Evolutionary conservation across 2,113 vertebrate species (phyloP), one percentile per base, ranked within the genome.

Genomic region (Paraplagusia blochii): DNA sequence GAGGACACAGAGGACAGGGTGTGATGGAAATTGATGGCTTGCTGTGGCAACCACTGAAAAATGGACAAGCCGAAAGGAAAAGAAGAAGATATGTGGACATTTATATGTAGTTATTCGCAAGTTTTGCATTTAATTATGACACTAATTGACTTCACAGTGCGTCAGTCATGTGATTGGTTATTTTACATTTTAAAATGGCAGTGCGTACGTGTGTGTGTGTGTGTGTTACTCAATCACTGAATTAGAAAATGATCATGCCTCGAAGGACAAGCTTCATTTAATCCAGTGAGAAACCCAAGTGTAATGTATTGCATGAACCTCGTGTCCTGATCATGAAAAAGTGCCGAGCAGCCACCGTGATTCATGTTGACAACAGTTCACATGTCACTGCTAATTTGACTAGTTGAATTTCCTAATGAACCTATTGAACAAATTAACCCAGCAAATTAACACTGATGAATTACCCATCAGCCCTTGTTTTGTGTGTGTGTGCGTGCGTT

Each of bases 281-380:
- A 69, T 29, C 1, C 16, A 49, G 43, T 51, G 51, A 40, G 29
- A 45, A 64, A 69, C n/a, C 7, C 2, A 10, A 6, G 17, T 46
- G 44, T 49, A 68, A 58, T 68, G 55, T 22, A 50, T 69, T 53
- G 22, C 63, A 29, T 29, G 22, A 55, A 63, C 53, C 55, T 72
- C 40, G 69, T 72, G 69, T 77, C 54, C 71, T 56, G 50, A 63
- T 58, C 77, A 74, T 11, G n/a, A 67, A 33, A 72, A 79, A 79
- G 73, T 63, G 64, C 54, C 58, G 44, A 51, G 12, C 59, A 62
- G 50, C 52, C 8, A 53, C 18, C 15, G 13, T 77, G 63, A 73
- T 56, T 84, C 47, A 76, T 76, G 70, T 39, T 53, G 56, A 67
- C 48, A 40, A 64, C 5, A 44, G 64, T 54, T 76, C 60, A 57